Evolutionary conservation across 2,797 vertebrate genomes (phyloP), one percentile per base, ranked within the genome.

Genomic region (Artibeus lituratus): DNA sequence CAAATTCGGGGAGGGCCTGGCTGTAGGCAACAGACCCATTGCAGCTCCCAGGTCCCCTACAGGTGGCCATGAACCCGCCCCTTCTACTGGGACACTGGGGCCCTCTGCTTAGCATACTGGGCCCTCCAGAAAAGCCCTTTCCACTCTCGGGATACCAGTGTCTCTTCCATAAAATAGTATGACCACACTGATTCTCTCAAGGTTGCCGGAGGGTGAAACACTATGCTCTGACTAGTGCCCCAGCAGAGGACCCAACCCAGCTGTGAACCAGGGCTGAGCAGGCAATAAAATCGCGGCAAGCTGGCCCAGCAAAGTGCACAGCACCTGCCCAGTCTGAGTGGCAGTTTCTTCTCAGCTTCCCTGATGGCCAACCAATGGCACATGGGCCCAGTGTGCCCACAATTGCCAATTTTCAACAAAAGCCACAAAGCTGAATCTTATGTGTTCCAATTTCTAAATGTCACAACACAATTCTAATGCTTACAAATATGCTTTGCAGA

Each of bases 1-100:
- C 53, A 94, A n/a, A 88, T 47, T 22, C 78, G 87, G 80, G 72
- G 15, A n/a, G 90, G n/a, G 59, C 22, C 11, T 87, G 44, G 57
- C 37, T 26, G 29, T 6, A 29, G 14, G 67, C 32, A 32, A 55
- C 9, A 51, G 22, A 86, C 44, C 12, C 87, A 53, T 62, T 18
- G 10, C 21, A 22, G 51, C 16, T 59, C 29, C 55, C 69, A 22
- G 7, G 26, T 11, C 16, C 59, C 55, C 59, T 5, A 7, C 6
- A 1, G 12, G 39, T 74, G 67, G 70, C 77, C 70, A 29, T 14
- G 35, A 82, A 37, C 49, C 78, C 35, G 37, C 42, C 59, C 32
- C 39, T 35, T 26, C 32, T 9, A 24, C 35, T 26, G 42, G 12
- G 10, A 74, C 35, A 24, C 49, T 5, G 3, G 16, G 69, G 62